phyloP scores from a whole-genome alignment of 1,140 invertebrate species.

The Dendrolimus punctatus region DNA sequence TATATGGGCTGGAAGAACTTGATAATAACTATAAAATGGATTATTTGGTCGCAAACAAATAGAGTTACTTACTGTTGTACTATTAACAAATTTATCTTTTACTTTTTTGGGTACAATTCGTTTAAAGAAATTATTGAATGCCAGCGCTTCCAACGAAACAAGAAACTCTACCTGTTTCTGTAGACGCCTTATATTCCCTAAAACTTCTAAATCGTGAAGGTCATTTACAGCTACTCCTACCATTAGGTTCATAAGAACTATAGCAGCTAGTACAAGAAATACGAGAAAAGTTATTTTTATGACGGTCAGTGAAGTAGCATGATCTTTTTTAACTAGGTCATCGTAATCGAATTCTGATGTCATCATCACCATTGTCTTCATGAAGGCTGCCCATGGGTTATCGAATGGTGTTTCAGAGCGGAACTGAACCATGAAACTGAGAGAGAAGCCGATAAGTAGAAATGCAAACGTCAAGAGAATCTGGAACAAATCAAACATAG shows the following conservation, averaged over 20 bases:
- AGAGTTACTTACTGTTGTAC: neutral
- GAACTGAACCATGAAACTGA: conserved; percentile 73
- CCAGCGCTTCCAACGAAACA: conserved; percentile 52
- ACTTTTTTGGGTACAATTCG: conserved; percentile 2
- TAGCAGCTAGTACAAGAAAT: conserved; percentile 74
- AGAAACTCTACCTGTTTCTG: conserved; percentile 64
- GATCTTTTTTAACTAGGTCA: conserved; percentile 44
- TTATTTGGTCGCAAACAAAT: conserved; percentile 1
- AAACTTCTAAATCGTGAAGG: conserved; percentile 72
- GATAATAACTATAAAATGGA: conserved; percentile 21
- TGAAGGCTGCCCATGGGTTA: conserved; percentile 59
- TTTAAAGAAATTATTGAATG: conserved; percentile 45
- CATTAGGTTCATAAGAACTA: conserved; percentile 77
- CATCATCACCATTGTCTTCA: conserved; percentile 74
- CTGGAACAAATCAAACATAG: conserved; percentile 33
- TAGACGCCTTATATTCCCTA: conserved; percentile 64
- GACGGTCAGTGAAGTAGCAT: conserved; percentile 46
- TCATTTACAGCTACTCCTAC: conserved; percentile 77
- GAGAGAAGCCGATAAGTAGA: conserved; percentile 70
- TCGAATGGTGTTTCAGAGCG: conserved; percentile 56
- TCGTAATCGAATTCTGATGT: conserved; percentile 73
- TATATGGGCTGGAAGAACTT: conserved; percentile 35
- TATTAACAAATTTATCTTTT: neutral
- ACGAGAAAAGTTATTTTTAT: conserved; percentile 72
- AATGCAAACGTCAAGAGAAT: conserved; percentile 64